phyloP scores from a whole-genome alignment of 2,888 invertebrate genomes.

The Erannis defoliaria region DNA sequence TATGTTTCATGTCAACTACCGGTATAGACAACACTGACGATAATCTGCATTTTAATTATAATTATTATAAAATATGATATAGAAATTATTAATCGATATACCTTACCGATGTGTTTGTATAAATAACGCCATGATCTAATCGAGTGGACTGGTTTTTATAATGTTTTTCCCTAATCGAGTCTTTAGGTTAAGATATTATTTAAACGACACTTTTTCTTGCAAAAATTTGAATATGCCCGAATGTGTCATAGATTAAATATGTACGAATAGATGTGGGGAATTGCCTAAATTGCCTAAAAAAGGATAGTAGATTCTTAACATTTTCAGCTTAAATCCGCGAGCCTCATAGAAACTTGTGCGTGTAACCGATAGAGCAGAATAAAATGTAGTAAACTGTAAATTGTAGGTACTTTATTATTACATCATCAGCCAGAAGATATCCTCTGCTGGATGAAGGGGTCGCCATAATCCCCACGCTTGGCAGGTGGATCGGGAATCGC shows the following conservation, averaged over 20 bases:
- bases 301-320: too few relatives aligned
- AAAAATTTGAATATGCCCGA: slow-evolving; percentile 28
- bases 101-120: slow-evolving; percentile 20
- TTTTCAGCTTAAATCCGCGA: too few relatives aligned
- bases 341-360: too few relatives aligned
- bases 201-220: slow-evolving; percentile 46
- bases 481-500: too few relatives aligned
- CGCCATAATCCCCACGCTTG: too few relatives aligned
- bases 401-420: too few relatives aligned
- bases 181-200: slow-evolving; percentile 40
- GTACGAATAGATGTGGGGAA: slow-evolving; percentile 3
- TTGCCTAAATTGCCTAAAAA: neutral
- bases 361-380: too few relatives aligned
- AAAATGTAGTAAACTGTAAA: too few relatives aligned
- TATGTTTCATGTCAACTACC: neutral
- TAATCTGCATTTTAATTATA: slow-evolving; percentile 25
- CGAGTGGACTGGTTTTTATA: slow-evolving; percentile 39
- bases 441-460: too few relatives aligned
- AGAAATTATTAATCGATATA: slow-evolving; percentile 37
- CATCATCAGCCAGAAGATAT: too few relatives aligned
- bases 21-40: slow-evolving; percentile 9
- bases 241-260: slow-evolving; percentile 11
- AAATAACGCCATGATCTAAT: slow-evolving; percentile 40
- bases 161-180: slow-evolving; percentile 46
- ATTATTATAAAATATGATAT: slow-evolving; percentile 23